Evolutionary conservation across 2,888 invertebrate species (phyloP), one percentile per base, ranked within the genome.

Genomic region (Pyrrhosoma nymphula): DNA sequence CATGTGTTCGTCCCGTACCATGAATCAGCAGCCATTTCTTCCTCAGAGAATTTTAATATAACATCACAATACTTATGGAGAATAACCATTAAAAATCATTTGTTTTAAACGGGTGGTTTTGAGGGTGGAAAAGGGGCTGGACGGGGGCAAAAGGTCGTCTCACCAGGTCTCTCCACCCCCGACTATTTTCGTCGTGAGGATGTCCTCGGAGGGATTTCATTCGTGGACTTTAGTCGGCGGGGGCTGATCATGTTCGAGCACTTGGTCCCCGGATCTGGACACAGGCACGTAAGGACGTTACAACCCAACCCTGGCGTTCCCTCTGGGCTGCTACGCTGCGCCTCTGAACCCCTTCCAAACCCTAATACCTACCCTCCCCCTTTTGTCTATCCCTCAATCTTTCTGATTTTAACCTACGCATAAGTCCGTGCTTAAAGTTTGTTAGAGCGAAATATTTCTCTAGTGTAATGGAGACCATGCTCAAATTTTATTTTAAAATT

Each of bases 181-280:
- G 6, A n/a, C n/a, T n/a, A 20, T 69, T 0, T 14, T 20, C 69
- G 69, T 47, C 69, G 6, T 30, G n/a, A 39, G 69, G 93, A 47
- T 93, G 69, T 75, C 39, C 93, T 75, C 93, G 39, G 26, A 47
- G n/a, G 93, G 93, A 93, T 93, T 69, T 69, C 69, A 35, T n/a
- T 16, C 0, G 2, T 35, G 82, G 82, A 18, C 75, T 39, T 63
- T 69, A 16, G 55, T 35, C 39, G 12, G 39, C 39, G 60, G 30
- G 63, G 69, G 26, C n/a, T 3, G 93, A 35, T 39, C 69, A 26
- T 93, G 93, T 75, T 93, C 69, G 55, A 93, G 93, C 69, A 93
- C 93, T 75, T 69, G 69, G 69, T 69, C 69, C n/a, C 26, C 47
- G 93, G 93, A 93, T 93, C 93, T 69, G 69, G 69, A 18, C n/a